phyloP scores from a whole-genome alignment of 2,113 vertebrate genomes.

The Hydrolagus affinis region DNA sequence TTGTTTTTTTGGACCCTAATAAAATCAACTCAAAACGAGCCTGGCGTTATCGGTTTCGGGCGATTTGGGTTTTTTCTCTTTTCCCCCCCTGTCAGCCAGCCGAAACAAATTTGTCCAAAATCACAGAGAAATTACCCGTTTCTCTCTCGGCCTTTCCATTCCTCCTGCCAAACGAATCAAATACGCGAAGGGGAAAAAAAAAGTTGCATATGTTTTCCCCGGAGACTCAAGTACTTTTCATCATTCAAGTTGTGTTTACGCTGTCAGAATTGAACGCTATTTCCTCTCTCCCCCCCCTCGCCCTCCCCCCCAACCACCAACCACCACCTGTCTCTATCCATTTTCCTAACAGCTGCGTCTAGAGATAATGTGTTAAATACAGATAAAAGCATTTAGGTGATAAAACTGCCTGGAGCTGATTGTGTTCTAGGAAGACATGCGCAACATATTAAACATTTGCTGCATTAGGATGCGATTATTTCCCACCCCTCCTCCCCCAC shows the following conservation, averaged over 20 bases:
- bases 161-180: slow-evolving; percentile 10
- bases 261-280: slow-evolving; percentile 13
- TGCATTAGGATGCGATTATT: slow-evolving; percentile 28
- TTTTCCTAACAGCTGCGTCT: slow-evolving; percentile 7
- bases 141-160: neutral
- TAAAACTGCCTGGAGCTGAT: slow-evolving; percentile 18
- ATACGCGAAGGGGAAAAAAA: neutral
- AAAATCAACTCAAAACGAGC: no score
- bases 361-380: slow-evolving; percentile 30
- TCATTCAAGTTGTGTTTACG: slow-evolving; percentile 23
- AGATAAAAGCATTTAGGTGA: slow-evolving; percentile 31
- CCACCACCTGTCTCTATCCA: no score
- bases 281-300: neutral
- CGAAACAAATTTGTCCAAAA: no score
- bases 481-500: neutral
- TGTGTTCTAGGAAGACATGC: neutral
- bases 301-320: no score
- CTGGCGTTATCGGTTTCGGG: no score
- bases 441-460: slow-evolving; percentile 22
- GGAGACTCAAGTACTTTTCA: neutral
- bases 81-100: no score
- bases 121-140: no score
- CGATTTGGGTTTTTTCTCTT: no score
- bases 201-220: slow-evolving; percentile 14
- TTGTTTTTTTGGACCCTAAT: no score